Evolutionary conservation across 2,113 vertebrate species (phyloP), one percentile per base, ranked within the genome.

Genomic region (Eolophus roseicapilla): DNA sequence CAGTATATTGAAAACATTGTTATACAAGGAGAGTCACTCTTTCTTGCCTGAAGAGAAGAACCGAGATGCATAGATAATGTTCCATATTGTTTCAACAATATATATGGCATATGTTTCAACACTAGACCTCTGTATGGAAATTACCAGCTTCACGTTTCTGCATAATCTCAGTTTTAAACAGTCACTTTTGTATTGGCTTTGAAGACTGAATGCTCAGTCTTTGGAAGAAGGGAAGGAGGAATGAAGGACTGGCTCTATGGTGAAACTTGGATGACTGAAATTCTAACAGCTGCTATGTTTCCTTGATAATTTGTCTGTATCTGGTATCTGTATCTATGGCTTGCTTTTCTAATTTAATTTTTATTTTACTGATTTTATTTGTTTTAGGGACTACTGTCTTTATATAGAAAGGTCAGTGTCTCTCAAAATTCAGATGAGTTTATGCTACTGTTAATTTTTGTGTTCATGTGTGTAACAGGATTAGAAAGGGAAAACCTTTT

Each of bases 131-230:
- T 81, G 10, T 78, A 24, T 83, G 53, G 53, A 84, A 79, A 35
- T 20, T 84, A 5, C 27, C 31, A 49, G 49, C 37, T 76, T 70
- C 11, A 65, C 4, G 14, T 50, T 37, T 78, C 11, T 73, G 50
- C n/a, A 19, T 62, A 63, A 71, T 29, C 41, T 46, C 19, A 11
- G 2, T 88, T 86, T 88, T 41, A 69, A 87, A 53, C 43, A 50
- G 17, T 13, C 15, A 11, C 12, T 89, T 89, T 10, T 49, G 5
- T 64, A 9, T 37, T 57, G 63, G 17, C 35, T 86, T 80, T 79
- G 47, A 73, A 80, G 39, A 73, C 8, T 0, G 1, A 79, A 31
- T 52, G 46, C 44, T 74, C 2, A 0, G 7, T 9, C 78, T 70
- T 59, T 59, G 57, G 33, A 35, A 35, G 33, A 59, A 59, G 74